Base-by-base conservation (phyloP, 1,140 invertebrate genomes). In the Drosophila sturtevanti region DNA sequence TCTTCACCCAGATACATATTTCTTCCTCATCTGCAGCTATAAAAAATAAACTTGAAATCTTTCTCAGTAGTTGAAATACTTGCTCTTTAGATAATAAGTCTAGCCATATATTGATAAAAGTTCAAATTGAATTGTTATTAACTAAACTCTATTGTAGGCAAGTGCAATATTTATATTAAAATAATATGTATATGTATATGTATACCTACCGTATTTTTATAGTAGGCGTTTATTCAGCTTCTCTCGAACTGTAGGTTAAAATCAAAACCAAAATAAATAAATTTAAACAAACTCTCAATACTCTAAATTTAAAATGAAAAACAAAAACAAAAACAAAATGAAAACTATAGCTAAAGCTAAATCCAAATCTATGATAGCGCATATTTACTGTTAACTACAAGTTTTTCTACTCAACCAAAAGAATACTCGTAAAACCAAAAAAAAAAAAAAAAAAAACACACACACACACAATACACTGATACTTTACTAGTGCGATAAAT, bases 51-150 rank as follows among this genome's bases (percentile, higher is more conserved):
- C 65, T 63, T 31, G 7, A 24, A 31, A 38, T 65, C 34, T 52
- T 71, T 58, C 58, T 65, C 75, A 79, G 61, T 84, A 77, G 73
- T 55, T 31, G 44, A 48, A 34, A 74, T 72, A 75, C 63, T 76
- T 68, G 65, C 82, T 71, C 55, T 72, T 68, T 37, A 79, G 51
- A 22, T 61, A 24, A 34, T 65, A 73, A 85, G 72, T 77, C 72
- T 75, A 81, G 68, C 67, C 77, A 63, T 69, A 44, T 38, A 82
- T 76, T 81, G 79, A 72, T 79, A 68, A 55, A 87, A 86, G 82
- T 86, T 86, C 82, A 86, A 87, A 86, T 79, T 77, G 84, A 89
- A 86, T 89, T 86, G 82, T 86, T 86, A 86, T 82, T 73, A 77
- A 82, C 82, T 48, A 2, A 48, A 48, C 41, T 48, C 16, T 72